Evolutionary conservation across 2,888 invertebrate species (phyloP), one percentile per base, ranked within the genome.

Genomic region (Lasioglossum leucozonium): DNA sequence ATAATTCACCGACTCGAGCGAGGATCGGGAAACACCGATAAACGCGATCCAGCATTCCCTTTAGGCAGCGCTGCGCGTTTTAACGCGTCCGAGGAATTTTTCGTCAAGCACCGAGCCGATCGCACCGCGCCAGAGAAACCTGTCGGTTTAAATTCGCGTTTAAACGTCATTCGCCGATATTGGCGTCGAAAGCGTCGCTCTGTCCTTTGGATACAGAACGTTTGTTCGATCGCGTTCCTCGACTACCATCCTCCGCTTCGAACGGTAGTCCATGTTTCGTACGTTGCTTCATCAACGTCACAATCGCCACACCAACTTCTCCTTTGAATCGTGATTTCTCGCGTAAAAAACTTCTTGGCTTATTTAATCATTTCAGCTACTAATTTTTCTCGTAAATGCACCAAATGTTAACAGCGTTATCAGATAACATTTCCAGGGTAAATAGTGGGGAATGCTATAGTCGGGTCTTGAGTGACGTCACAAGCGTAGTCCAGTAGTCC

Each of bases 101-200:
- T 67, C 67, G 67, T 67, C 67, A 67, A 22, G 22, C 37, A 3
- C 22, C 10, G n/a, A 18, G 40, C 22, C 37, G 11, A 67, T 67
- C 67, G 67, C 11, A 11, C 37, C 11, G 18, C 67, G 67, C 34
- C 22, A 67, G 67, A 67, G 22, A n/a, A 67, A 37, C 67, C 65
- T 10, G 65, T 67, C 67, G 22, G 22, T 34, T 67, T 22, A 37
- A 67, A 67, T 67, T 67, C 67, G 22, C 67, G 67, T 37, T 40
- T 37, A 22, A 67, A 67, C 67, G 37, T 40, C 34, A 37, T 37
- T 58, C 67, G 10, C 65, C 65, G 18, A 18, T 34, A 34, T 65
- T 65, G 65, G 34, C 37, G 40, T 22, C 67, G 67, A 67, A 67
- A 67, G 18, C 37, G 67, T 67, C 37, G 67, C 67, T 34, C 34